These are phyloP conservation scores for Drosophila diplacantha DNA, from an alignment of 2,888 invertebrate species.

Conservation along the genomic window DNA sequence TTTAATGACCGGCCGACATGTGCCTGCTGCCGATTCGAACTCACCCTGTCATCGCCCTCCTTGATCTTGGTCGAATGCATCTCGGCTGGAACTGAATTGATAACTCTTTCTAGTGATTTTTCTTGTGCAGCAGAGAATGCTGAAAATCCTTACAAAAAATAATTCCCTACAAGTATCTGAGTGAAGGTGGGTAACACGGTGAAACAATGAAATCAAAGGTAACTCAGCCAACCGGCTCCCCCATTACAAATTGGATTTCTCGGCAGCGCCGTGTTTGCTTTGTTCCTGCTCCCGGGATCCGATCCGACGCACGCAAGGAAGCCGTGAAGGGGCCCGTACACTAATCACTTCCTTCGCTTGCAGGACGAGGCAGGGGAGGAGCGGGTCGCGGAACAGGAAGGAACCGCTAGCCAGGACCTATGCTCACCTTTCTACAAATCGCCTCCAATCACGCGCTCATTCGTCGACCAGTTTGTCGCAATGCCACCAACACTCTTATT, in stretches of 20 bases:
- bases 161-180: constrained; percentile 17
- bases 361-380: not conserved
- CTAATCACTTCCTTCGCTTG: constrained; percentile 64
- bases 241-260: constrained; percentile 62
- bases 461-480: constrained; percentile 67
- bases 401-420: constrained; percentile 25
- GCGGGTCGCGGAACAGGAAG: constrained; percentile 8
- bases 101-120: constrained; percentile 33
- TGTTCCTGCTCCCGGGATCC: constrained; percentile 36
- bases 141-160: constrained; percentile 35
- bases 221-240: constrained; percentile 26
- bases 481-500: constrained; percentile 69
- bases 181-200: constrained; percentile 11
- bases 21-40: constrained; percentile 7
- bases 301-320: constrained; percentile 38
- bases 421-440: constrained; percentile 42
- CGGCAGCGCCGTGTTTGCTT: constrained; percentile 50
- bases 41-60: constrained; percentile 67
- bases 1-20: constrained; percentile 30
- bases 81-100: constrained; percentile 34
- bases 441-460: constrained; percentile 67
- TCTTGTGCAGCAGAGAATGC: constrained; percentile 26
- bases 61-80: constrained; percentile 62
- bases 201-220: constrained; percentile 52
- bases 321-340: constrained; percentile 32